Conservation (phyloP, 2,797 vertebrate species). For the Selene dorsalis region DNA sequence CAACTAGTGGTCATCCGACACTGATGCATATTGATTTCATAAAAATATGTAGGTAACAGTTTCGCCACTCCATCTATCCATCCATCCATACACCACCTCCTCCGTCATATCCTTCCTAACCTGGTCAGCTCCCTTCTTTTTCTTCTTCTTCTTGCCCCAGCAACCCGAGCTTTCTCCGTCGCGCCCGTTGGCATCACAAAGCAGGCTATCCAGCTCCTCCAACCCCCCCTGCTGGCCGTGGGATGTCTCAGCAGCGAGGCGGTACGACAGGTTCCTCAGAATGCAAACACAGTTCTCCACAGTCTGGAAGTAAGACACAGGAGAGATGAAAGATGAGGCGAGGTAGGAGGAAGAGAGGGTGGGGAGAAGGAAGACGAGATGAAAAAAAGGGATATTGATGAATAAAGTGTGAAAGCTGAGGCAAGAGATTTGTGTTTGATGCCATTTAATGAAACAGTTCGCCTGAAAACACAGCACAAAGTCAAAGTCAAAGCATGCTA, state of each 20-base stretch:
- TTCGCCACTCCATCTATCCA: neutral
- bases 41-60: too few species aligned
- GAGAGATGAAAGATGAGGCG: conserved; percentile 26
- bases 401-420: conserved; percentile 24
- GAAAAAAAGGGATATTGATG: conserved; percentile 8
- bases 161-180: conserved; percentile 96
- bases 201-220: conserved; percentile 96
- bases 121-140: conserved; percentile 98
- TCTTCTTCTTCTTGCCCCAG: conserved; percentile 99
- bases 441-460: conserved; percentile 54
- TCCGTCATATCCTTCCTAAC: conserved; percentile 82
- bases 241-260: conserved; percentile 97
- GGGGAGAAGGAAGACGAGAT: conserved; percentile 23
- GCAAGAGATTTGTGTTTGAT: conserved; percentile 54
- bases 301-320: conserved; percentile 84
- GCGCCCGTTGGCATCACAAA: conserved; percentile 93
- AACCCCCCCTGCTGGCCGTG: conserved; percentile 98
- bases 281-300: conserved; percentile 99
- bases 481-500: conserved; percentile 51
- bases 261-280: conserved; percentile 98
- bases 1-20: neutral
- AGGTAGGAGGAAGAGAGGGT: conserved; percentile 12
- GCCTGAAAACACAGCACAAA: conserved; percentile 52
- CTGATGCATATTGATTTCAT: neutral
- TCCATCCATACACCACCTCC: conserved; percentile 58